phyloP scores from a whole-genome alignment of 1,140 invertebrate species.

The Tenebrio molitor region DNA sequence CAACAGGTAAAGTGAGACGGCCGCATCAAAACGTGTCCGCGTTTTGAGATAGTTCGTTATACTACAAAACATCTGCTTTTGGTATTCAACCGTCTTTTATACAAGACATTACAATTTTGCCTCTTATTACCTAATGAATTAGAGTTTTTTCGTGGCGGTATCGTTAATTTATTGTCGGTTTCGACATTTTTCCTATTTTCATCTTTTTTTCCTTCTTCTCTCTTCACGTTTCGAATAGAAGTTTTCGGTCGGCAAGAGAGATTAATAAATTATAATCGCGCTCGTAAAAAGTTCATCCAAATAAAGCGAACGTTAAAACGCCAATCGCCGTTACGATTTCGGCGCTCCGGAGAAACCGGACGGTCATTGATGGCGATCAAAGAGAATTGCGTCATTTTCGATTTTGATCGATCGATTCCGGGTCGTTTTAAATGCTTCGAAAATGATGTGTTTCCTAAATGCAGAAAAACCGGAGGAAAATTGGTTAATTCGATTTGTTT shows the following conservation, averaged over 20 bases:
- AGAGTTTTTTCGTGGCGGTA: slow-evolving; percentile 31
- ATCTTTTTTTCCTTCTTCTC: neutral
- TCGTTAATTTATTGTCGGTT: slow-evolving; percentile 34
- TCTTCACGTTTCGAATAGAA: neutral
- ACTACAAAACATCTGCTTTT: slow-evolving; percentile 61
- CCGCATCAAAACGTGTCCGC: slow-evolving; percentile 25
- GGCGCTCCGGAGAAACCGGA: no score
- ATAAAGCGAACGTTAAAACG: slow-evolving; percentile 24
- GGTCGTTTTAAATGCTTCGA: no score
- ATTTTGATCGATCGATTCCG: no score
- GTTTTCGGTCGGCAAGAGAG: neutral
- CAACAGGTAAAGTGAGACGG: slow-evolving; percentile 37
- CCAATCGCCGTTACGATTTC: neutral
- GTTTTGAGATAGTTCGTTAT: slow-evolving; percentile 36
- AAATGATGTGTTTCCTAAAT: no score
- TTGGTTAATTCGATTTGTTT: no score
- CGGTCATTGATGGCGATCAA: no score
- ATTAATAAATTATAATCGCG: slow-evolving; percentile 29
- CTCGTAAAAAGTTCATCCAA: slow-evolving; percentile 14
- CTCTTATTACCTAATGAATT: slow-evolving; percentile 34
- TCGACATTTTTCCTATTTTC: slow-evolving; percentile 1
- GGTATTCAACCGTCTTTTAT: slow-evolving; percentile 61
- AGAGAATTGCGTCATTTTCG: no score
- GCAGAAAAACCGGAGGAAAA: no score
- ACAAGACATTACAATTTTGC: slow-evolving; percentile 59